Conservation (phyloP, 2,888 invertebrate genomes). For the Lasius platythorax region DNA sequence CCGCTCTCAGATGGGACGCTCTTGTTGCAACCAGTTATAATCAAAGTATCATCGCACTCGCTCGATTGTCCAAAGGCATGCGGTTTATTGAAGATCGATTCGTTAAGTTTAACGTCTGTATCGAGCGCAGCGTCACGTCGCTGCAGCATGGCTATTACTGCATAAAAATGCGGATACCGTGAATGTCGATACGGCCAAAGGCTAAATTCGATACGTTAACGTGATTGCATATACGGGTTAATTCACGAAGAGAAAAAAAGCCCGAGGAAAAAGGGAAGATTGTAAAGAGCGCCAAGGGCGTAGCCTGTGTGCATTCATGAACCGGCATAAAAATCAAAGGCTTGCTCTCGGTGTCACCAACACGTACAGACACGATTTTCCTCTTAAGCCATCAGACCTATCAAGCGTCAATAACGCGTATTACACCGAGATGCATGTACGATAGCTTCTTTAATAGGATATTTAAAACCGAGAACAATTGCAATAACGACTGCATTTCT, state of each 20-base stretch:
- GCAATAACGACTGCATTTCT: neutral
- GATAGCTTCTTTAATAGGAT: conserved; percentile 17
- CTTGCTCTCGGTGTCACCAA: conserved; percentile 57
- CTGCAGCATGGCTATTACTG: conserved; percentile 46
- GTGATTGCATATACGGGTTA: conserved; percentile 69
- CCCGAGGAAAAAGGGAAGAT: conserved; percentile 32
- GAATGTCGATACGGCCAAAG: conserved; percentile 43
- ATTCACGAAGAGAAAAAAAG: conserved; percentile 61
- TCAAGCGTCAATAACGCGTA: conserved; percentile 70
- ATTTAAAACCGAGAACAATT: conserved; percentile 18
- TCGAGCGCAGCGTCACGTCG: conserved; percentile 27
- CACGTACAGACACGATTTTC: conserved; percentile 65
- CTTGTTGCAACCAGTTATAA: conserved; percentile 19
- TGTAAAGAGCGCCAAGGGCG: conserved; percentile 58
- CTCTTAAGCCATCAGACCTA: conserved; percentile 67
- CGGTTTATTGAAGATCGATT: conserved; percentile 51
- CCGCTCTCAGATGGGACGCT: conserved; percentile 19
- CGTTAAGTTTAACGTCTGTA: conserved; percentile 51
- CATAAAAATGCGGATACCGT: conserved; percentile 52
- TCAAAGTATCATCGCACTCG: conserved; percentile 37
- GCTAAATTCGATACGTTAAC: conserved; percentile 73
- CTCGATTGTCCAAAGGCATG: conserved; percentile 41
- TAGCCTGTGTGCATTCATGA: conserved; percentile 59
- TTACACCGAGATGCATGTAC: conserved; percentile 63
- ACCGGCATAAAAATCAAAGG: conserved; percentile 73